Conservation (phyloP, 2,888 invertebrate species). For the Busseola fusca region DNA sequence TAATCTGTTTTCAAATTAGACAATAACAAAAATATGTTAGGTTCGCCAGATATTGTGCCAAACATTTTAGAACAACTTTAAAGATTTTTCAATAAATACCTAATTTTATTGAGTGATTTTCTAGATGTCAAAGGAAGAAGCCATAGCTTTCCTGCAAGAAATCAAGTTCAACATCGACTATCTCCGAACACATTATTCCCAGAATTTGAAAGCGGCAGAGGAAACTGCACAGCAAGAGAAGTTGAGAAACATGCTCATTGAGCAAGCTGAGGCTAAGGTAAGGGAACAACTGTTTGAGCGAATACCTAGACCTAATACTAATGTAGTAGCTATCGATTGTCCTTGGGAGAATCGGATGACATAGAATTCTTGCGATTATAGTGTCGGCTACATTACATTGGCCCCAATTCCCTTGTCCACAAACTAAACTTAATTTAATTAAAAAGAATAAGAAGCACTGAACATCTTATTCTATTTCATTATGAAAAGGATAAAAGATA, state of each 20-base stretch:
- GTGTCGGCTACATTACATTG: background rate
- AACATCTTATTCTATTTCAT: too few species aligned
- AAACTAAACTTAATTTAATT: too few species aligned
- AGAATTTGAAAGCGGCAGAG: conserved; percentile 82
- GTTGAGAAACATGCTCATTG: conserved; percentile 78
- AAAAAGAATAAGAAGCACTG: too few species aligned
- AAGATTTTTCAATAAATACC: background rate
- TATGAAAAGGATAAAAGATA: too few species aligned
- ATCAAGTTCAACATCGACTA: conserved; percentile 93
- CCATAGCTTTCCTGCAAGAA: conserved; percentile 92
- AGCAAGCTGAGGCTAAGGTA: conserved; percentile 83
- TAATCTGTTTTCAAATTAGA: background rate
- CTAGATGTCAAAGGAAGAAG: conserved; percentile 93
- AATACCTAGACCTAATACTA: background rate
- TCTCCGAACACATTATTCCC: conserved; percentile 90
- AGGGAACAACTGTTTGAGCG: conserved; percentile 1
- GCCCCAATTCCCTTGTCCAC: too few species aligned
- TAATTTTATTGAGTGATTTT: conserved; percentile 23
- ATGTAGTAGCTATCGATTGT: background rate
- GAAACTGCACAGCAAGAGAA: conserved; percentile 84
- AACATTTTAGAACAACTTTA: background rate
- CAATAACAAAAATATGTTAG: background rate
- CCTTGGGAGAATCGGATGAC: background rate
- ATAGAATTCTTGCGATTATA: background rate
- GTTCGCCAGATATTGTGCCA: background rate